These are phyloP conservation scores for Diaphora mendica DNA, from an alignment of 2,888 invertebrate genomes.

Conservation along the genomic window DNA sequence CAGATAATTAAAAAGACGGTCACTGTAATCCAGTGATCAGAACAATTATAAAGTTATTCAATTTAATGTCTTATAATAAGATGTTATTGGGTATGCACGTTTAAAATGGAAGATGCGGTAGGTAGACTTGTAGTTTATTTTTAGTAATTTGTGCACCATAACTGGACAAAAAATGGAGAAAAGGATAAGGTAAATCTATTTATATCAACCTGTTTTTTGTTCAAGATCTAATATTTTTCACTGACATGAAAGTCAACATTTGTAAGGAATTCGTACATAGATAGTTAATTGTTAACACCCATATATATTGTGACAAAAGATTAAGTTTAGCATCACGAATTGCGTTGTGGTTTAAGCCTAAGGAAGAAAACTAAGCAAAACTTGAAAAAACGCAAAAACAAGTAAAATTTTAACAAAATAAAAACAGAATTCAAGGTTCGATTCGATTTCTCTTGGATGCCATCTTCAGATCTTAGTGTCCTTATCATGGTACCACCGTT, in stretches of 20 bases:
- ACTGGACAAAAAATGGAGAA: not conserved
- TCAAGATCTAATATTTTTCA: not conserved
- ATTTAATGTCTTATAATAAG: conserved; percentile 38
- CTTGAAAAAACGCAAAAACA: too few species aligned
- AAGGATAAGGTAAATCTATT: not conserved
- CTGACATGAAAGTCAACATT: not conserved
- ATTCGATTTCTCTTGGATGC: too few species aligned
- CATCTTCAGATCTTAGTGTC: too few species aligned
- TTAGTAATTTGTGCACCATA: not conserved
- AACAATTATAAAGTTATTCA: conserved; percentile 37
- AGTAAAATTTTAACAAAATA: too few species aligned
- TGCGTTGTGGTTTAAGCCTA: too few species aligned
- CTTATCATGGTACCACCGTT: too few species aligned
- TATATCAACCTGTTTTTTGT: not conserved
- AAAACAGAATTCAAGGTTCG: too few species aligned
- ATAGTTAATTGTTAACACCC: not conserved
- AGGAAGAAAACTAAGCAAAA: too few species aligned
- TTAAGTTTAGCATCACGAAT: too few species aligned
- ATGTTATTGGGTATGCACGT: conserved; percentile 33
- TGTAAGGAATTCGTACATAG: not conserved
- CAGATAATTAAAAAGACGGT: conserved; percentile 31
- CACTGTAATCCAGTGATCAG: conserved; percentile 22
- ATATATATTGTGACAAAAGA: too few species aligned
- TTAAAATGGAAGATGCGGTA: conserved; percentile 14
- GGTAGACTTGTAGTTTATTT: conserved; percentile 13